Evolutionary conservation across 2,888 invertebrate species (phyloP).

Genomic region (Aproaerema taeniolella): DNA sequence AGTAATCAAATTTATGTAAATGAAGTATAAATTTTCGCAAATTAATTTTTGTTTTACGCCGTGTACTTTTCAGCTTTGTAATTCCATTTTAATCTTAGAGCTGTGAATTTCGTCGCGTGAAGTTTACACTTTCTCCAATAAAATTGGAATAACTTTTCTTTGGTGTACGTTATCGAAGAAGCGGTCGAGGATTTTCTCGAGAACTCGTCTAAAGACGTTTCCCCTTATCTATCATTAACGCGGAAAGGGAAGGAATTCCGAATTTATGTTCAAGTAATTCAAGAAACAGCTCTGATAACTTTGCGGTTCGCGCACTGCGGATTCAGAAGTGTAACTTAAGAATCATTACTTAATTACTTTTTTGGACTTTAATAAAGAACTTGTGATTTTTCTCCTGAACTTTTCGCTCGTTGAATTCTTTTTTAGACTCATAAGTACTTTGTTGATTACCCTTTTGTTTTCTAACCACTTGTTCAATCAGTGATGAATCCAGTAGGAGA

Average conservation of each 20-base stretch:
- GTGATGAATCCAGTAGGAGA: too few relatives aligned
- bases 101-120: too few relatives aligned
- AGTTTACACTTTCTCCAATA: too few relatives aligned
- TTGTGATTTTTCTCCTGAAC: conserved; percentile 6
- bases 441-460: too few relatives aligned
- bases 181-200: conserved; percentile 24
- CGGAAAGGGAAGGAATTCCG: conserved; percentile 19
- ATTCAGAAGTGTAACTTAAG: conserved; percentile 5
- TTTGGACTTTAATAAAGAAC: conserved; percentile 7
- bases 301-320: conserved; percentile 12
- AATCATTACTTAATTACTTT: conserved; percentile 12
- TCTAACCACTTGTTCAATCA: too few relatives aligned
- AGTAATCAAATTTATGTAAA: too few relatives aligned
- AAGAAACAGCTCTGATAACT: conserved; percentile 14
- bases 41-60: too few relatives aligned
- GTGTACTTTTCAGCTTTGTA: too few relatives aligned
- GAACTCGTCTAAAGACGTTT: conserved; percentile 27
- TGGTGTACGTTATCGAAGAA: conserved; percentile 20
- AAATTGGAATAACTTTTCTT: conserved; percentile 5
- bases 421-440: too few relatives aligned
- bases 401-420: too few relatives aligned
- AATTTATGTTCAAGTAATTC: conserved; percentile 18
- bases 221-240: conserved; percentile 28
- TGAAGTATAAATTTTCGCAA: too few relatives aligned
- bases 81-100: too few relatives aligned